Percentiles rank a stretch among this genome's conserved stretches.
phyloP scores from a whole-genome alignment of 2,888 invertebrate genomes.

The Chrysolina haemoptera region DNA sequence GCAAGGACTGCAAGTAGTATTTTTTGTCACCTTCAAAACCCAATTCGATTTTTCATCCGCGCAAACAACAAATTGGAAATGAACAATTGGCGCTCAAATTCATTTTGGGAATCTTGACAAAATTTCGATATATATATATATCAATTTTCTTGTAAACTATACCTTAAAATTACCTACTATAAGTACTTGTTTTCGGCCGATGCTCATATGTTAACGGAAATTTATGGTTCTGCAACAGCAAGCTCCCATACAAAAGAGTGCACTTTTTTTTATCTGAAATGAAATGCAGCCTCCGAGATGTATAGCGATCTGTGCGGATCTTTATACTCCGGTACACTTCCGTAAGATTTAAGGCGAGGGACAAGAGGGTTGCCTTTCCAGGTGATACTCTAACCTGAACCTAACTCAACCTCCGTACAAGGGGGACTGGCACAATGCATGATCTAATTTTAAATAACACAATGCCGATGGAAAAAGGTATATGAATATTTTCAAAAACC shows the following conservation, averaged over 20 bases:
- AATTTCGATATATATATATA: no score
- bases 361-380: constrained; percentile 51
- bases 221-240: constrained; percentile 53
- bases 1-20: no score
- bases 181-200: constrained; percentile 35
- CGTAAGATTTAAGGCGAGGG: constrained; percentile 42
- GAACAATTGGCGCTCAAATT: no score
- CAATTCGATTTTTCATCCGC: no score
- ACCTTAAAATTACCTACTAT: constrained; percentile 28
- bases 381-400: constrained; percentile 64
- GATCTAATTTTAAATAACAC: constrained; percentile 69
- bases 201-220: constrained; percentile 53
- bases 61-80: no score
- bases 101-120: no score
- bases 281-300: constrained; percentile 47
- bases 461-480: constrained; percentile 61
- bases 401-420: constrained; percentile 59
- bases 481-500: constrained; percentile 62
- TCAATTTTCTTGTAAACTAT: no score
- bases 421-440: constrained; percentile 63
- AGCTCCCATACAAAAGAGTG: constrained; percentile 53
- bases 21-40: no score
- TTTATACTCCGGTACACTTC: constrained; percentile 44
- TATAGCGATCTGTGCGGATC: constrained; percentile 36
- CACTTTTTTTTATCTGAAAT: constrained; percentile 53